Conservation (phyloP, 1,140 invertebrate genomes). For the Fopius arisanus region DNA sequence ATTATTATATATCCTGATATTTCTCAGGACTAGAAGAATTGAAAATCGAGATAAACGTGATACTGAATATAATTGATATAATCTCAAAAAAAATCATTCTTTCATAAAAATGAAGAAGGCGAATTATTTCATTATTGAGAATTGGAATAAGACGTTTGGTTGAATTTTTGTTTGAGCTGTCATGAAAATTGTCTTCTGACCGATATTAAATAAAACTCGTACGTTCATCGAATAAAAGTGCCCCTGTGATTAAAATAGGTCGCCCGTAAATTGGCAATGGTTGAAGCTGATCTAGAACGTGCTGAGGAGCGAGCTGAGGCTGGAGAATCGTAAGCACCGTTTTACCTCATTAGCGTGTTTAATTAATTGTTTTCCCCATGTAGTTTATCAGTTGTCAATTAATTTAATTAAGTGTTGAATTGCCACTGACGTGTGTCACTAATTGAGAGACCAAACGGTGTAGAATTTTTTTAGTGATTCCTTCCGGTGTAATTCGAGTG, state of each 20-base stretch:
- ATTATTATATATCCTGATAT: too few relatives aligned
- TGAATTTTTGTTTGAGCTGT: not conserved
- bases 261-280: constrained; percentile 99
- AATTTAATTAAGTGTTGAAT: not conserved
- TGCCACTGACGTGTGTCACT: not conserved
- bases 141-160: too few relatives aligned
- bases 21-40: too few relatives aligned
- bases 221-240: constrained; percentile 8
- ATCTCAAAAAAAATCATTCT: too few relatives aligned
- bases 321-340: constrained; percentile 96
- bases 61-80: too few relatives aligned
- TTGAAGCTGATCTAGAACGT: constrained; percentile 99
- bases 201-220: not conserved
- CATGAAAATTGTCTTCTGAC: not conserved
- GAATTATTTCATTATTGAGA: too few relatives aligned
- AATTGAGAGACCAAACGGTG: not conserved
- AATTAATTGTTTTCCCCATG: constrained; percentile 17
- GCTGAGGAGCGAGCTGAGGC: constrained; percentile 99
- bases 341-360: constrained; percentile 36
- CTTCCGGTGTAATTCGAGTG: not conserved
- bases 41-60: too few relatives aligned
- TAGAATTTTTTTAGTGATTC: not conserved
- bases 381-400: not conserved
- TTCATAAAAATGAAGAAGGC: too few relatives aligned
- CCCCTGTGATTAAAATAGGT: constrained; percentile 77